A percentile compares a stretch with the other conserved stretches of the same genome.
Evolutionary conservation across 2,797 vertebrate genomes (phyloP).

Genomic region (Rhinogobio ventralis): DNA sequence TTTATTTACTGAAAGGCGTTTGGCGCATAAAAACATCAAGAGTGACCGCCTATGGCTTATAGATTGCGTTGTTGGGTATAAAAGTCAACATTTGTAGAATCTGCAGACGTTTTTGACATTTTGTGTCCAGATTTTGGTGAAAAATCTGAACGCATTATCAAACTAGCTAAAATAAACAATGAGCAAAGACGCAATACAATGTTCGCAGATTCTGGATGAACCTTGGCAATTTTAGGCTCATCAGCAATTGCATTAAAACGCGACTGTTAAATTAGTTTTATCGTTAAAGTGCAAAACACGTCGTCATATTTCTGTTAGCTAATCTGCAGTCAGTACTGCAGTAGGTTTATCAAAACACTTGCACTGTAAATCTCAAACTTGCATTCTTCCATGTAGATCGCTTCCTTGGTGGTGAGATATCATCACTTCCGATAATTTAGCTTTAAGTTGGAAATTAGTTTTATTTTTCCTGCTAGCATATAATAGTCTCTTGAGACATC

Average conservation of each 20-base stretch:
- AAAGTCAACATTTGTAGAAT: neutral
- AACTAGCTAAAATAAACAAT: slow-evolving; percentile 2
- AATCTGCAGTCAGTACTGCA: neutral
- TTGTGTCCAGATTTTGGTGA: neutral
- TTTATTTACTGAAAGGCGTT: neutral
- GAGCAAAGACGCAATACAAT: neutral
- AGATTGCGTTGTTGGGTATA: neutral
- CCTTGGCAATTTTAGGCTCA: neutral
- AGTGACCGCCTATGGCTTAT: neutral
- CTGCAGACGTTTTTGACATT: neutral
- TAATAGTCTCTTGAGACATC: slow-evolving; percentile 84
- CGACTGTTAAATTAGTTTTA: neutral
- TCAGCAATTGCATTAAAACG: no score
- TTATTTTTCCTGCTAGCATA: slow-evolving; percentile 34
- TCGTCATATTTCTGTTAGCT: neutral
- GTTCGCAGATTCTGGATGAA: neutral
- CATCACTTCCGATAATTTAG: neutral
- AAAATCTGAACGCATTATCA: neutral
- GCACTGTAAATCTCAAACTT: slow-evolving; percentile 37
- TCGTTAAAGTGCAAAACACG: neutral
- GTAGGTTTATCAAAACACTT: neutral
- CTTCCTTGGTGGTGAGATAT: slow-evolving; percentile 28
- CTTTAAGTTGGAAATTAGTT: slow-evolving; percentile 35
- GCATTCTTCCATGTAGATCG: slow-evolving; percentile 2
- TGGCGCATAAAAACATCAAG: neutral